Conservation (phyloP, 1,140 invertebrate species). For the Tachypleus tridentatus region DNA sequence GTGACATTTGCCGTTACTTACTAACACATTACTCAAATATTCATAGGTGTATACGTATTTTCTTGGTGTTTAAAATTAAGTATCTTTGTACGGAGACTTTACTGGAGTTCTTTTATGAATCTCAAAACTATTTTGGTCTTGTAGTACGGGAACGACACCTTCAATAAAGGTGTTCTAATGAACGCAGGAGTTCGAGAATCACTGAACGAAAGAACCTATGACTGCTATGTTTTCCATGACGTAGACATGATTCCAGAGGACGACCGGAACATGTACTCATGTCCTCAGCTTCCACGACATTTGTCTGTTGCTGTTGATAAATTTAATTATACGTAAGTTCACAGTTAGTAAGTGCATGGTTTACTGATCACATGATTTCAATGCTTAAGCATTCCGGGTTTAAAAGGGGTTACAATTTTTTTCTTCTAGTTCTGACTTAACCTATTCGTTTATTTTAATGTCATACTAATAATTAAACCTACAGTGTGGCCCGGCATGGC, state of each 20-base stretch:
- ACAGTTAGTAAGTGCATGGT: background rate
- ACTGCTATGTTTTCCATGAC: constrained; percentile 90
- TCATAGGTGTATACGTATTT: too few relatives aligned
- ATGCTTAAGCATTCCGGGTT: background rate
- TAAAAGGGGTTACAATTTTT: too few relatives aligned
- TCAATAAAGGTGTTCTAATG: constrained; percentile 86
- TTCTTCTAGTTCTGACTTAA: too few relatives aligned
- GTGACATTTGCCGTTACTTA: too few relatives aligned
- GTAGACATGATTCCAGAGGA: constrained; percentile 86
- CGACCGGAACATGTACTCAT: constrained; percentile 79
- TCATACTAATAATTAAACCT: too few relatives aligned
- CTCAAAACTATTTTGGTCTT: background rate
- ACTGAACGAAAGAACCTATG: constrained; percentile 46
- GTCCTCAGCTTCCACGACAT: constrained; percentile 77
- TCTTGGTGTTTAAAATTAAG: too few relatives aligned
- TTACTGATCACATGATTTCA: background rate
- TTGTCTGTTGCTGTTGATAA: constrained; percentile 90
- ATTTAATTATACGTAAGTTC: constrained; percentile 63
- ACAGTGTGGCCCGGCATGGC: too few relatives aligned
- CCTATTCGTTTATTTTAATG: too few relatives aligned
- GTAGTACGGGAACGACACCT: constrained; percentile 46
- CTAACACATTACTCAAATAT: too few relatives aligned
- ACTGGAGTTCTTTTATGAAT: too few relatives aligned
- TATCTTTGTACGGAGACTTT: too few relatives aligned
- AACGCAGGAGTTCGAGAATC: constrained; percentile 81